Conservation (phyloP, 2,113 vertebrate species). For the Vulpes ferrilata region DNA sequence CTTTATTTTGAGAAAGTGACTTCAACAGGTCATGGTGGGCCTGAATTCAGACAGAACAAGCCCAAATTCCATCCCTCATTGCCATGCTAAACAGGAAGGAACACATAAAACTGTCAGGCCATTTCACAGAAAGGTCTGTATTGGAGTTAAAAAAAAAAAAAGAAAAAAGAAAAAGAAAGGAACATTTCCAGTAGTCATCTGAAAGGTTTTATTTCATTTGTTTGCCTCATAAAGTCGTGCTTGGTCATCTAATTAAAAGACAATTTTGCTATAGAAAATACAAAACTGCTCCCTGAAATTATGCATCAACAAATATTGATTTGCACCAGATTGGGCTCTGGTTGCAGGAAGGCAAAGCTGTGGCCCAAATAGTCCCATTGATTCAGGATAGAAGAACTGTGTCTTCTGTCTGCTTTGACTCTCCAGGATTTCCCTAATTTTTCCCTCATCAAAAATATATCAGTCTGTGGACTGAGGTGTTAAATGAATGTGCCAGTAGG, state of each 20-base stretch:
- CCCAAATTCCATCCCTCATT: slow-evolving; percentile 73
- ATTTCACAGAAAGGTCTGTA: slow-evolving; percentile 79
- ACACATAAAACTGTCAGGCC: slow-evolving; percentile 79
- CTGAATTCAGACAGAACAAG: slow-evolving; percentile 78
- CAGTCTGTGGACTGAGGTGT: slow-evolving; percentile 72
- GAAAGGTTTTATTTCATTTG: slow-evolving; percentile 83
- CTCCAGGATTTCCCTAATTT: slow-evolving; percentile 82
- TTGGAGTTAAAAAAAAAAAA: slow-evolving; percentile 61
- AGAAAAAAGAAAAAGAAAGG: neutral
- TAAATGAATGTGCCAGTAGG: slow-evolving; percentile 66
- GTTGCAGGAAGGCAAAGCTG: slow-evolving; percentile 66
- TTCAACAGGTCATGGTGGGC: slow-evolving; percentile 71
- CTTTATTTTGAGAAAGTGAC: slow-evolving; percentile 81
- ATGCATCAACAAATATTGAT: slow-evolving; percentile 83
- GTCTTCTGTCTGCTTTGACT: slow-evolving; percentile 81
- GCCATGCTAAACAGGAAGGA: slow-evolving; percentile 84
- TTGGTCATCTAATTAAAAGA: slow-evolving; percentile 82
- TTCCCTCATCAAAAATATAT: slow-evolving; percentile 77
- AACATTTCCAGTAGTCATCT: slow-evolving; percentile 79
- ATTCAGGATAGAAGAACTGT: slow-evolving; percentile 80
- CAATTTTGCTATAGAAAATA: slow-evolving; percentile 79
- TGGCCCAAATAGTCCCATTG: slow-evolving; percentile 74
- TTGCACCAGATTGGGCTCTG: slow-evolving; percentile 64
- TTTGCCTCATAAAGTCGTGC: slow-evolving; percentile 80
- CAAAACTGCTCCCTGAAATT: slow-evolving; percentile 72